Evolutionary conservation across 1,140 invertebrate species (phyloP), one percentile per base, ranked within the genome.

Genomic region (Aphelenchoides fujianensis): DNA sequence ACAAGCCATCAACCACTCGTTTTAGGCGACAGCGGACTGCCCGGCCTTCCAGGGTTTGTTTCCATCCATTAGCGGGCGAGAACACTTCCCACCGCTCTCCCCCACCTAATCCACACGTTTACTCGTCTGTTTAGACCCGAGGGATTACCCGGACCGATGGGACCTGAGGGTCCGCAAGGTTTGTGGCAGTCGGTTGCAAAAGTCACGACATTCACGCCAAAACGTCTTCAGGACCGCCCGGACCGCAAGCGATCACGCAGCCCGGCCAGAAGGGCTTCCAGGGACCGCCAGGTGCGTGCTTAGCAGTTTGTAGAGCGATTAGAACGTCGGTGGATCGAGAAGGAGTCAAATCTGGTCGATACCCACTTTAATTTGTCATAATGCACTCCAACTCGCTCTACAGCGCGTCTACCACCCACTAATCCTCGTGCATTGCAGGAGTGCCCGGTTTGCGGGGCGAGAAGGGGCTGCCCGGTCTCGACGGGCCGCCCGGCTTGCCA

Each of bases 401-500:
- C n/a, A n/a, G n/a, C n/a, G n/a, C n/a, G n/a, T n/a, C 41, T 16
- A 48, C 23, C 41, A 48, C 12, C 23, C 12, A 48, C 23, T 23
- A 48, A 48, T 35, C 59, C 16, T 61, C n/a, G 63, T 2, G 16
- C n/a, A n/a, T n/a, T 34, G 12, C 9, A 23, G 34, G 63, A 1
- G 63, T 48, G 36, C 19, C 55, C 12, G 71, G 71, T 23, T 23
- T 35, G 31, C 54, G n/a, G 28, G 71, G 71, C 23, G 71, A 73
- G 19, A 19, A 55, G 23, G 71, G 71, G 2, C n/a, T 37, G 7
- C 32, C 63, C 12, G 63, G 63, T 41, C 53, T 66, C 27, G 55
- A 59, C 48, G 84, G 82, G 52, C 36, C 57, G 32, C 77, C 78
- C 2, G 85, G 73, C 31, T 74, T 79, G 31, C 73, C 68, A 19